These are phyloP conservation scores for Cryptoblepharus egeriae DNA, from an alignment of 2,797 vertebrate species.

Conservation along the genomic window DNA sequence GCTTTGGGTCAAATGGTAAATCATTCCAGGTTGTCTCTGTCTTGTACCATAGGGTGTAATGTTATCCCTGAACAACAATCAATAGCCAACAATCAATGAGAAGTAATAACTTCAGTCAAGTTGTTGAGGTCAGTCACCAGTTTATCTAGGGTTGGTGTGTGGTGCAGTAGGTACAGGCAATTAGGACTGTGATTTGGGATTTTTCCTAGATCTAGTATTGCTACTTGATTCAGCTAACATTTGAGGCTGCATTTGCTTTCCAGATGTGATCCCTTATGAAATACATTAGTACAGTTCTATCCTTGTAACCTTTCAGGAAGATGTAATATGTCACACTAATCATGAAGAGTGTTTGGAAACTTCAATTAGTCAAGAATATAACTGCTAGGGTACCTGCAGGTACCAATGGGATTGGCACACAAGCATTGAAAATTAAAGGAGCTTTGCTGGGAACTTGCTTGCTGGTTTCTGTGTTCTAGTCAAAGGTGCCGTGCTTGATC, in stretches of 20 bases:
- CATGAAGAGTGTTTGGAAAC: too few species aligned
- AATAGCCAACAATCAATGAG: neutral
- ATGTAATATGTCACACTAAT: too few species aligned
- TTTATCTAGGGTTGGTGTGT: neutral
- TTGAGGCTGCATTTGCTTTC: neutral
- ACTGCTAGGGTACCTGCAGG: too few species aligned
- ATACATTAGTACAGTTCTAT: neutral
- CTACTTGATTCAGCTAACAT: neutral
- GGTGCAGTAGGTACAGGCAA: too few species aligned
- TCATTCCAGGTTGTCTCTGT: neutral
- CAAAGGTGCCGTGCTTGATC: too few species aligned
- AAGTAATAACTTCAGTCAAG: neutral
- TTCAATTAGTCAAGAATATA: too few species aligned
- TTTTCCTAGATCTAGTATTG: neutral
- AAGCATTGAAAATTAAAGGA: too few species aligned
- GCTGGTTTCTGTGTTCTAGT: too few species aligned
- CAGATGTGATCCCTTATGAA: neutral
- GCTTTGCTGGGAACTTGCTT: too few species aligned
- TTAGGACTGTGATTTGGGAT: neutral
- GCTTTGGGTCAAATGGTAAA: too few species aligned
- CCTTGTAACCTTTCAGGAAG: too few species aligned
- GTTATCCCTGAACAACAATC: neutral
- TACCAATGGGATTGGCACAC: too few species aligned
- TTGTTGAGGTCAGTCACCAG: neutral
- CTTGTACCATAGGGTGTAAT: neutral